Conservation (phyloP, 2,797 vertebrate genomes). For the Rhinogobio ventralis region DNA sequence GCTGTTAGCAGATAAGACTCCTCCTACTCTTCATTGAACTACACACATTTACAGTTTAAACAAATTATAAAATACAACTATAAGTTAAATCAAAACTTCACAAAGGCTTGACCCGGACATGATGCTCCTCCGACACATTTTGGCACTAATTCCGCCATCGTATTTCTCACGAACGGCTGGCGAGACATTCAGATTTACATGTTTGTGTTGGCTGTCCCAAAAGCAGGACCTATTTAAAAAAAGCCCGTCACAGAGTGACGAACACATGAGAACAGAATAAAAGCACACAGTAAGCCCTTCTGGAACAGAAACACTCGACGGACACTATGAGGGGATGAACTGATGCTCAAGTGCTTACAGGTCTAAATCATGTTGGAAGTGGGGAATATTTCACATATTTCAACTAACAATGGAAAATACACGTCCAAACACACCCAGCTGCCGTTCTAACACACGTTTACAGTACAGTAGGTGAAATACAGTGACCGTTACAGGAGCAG, state of each 20-base stretch:
- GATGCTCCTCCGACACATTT: background rate
- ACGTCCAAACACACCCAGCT: constrained; percentile 49
- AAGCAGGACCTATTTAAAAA: constrained; percentile 63
- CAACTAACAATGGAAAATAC: constrained; percentile 1
- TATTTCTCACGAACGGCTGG: constrained; percentile 3
- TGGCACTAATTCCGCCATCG: too few species aligned
- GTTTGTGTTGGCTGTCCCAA: constrained; percentile 71
- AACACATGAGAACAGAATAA: constrained; percentile 66
- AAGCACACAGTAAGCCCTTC: constrained; percentile 80
- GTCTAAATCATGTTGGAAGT: background rate
- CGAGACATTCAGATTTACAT: constrained; percentile 80
- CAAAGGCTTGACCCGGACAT: constrained; percentile 48
- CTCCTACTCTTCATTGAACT: background rate
- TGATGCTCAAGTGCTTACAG: background rate
- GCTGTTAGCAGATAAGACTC: constrained; percentile 41
- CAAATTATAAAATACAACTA: constrained; percentile 11
- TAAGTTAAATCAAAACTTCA: constrained; percentile 50
- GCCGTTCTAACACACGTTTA: constrained; percentile 61
- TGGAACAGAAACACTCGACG: constrained; percentile 69
- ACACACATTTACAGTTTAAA: background rate
- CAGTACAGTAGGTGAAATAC: constrained; percentile 58
- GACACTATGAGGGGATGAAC: constrained; percentile 13
- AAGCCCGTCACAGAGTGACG: constrained; percentile 61
- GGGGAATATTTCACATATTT: background rate
- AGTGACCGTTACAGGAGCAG: constrained; percentile 44